Percentiles rank a stretch among this genome's conserved stretches.
Evolutionary conservation across 2,797 vertebrate species (phyloP).

Genomic region (Emys orbicularis): DNA sequence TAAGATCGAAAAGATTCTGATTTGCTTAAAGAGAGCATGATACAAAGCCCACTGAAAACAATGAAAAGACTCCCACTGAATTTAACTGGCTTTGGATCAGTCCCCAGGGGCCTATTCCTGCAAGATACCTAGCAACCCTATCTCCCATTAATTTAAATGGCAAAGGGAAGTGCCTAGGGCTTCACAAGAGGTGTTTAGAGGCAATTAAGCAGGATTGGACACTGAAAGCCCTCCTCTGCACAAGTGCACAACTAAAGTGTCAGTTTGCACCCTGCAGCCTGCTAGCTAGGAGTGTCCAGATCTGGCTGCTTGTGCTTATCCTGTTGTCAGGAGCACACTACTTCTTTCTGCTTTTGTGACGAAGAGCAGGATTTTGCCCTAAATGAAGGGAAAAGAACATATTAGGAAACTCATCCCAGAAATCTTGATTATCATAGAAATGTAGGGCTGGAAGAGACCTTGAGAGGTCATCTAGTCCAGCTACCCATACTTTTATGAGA

Average conservation of each 20-base stretch:
- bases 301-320: neutral
- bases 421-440: neutral
- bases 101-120: neutral
- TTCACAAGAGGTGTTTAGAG: neutral
- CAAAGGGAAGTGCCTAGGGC: neutral
- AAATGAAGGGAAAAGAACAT: neutral
- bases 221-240: neutral
- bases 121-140: neutral
- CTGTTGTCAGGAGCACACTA: neutral
- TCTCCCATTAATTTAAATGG: neutral
- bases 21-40: neutral
- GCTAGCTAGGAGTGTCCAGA: neutral
- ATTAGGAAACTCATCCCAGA: neutral
- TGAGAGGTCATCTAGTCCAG: neutral
- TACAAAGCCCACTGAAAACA: conserved; percentile 8
- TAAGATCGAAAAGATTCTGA: neutral
- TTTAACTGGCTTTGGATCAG: neutral
- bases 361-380: neutral
- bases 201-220: neutral
- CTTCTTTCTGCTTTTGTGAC: neutral
- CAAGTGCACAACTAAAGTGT: neutral
- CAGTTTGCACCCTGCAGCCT: neutral
- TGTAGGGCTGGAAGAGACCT: neutral
- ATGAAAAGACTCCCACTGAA: neutral
- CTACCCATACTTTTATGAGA: neutral